Base-by-base conservation (phyloP, 2,113 vertebrate species). In the Syrmaticus mikado region DNA sequence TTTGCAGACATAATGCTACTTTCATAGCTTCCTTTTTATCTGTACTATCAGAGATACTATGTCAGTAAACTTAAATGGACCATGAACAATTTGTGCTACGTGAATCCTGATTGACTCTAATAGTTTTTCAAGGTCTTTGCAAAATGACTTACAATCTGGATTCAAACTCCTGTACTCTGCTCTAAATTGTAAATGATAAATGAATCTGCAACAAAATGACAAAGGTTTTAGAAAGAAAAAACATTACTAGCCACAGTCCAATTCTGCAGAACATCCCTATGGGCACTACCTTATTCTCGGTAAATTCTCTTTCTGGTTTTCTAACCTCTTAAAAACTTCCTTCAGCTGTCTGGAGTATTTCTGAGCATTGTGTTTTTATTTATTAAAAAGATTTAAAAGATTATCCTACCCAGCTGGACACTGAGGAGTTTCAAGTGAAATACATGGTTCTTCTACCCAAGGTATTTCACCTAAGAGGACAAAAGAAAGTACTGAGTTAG, bases 381-480 rank as follows among this genome's bases (percentile, higher is more conserved):
- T 81, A 30, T 25, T 65, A 78, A 48, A 21, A 80, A 61, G 16
- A 87, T 16, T 55, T 78, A 52, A 52, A 52, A 27, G 28, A 53
- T 10, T 81, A 28, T 66, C 98, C 98, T 98, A 99, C 99, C 99
- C 98, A 25, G 74, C 36, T 77, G 99, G 99, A 97, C 99, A 99
- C 68, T 98, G 97, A 55, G 95, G 55, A 79, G 94, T 79, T 43
- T 93, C 92, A 53, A 94, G 57, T 50, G 97, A 82, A 19, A 75
- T 46, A 82, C 98, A 98, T 8, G 67, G 45, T 22, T 95, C 97
- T 34, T 97, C 80, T 46, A 96, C 89, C 99, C 99, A 99, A 10
- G 93, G 4, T 0, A 52, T 93, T 92, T 97, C 97, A 87, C 95
- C 98, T 98, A n/a, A 95, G 83, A 96, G 18, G 21, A 82, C 13